phyloP scores from a whole-genome alignment of 2,888 invertebrate species.

The Taphrorychus bicolor region DNA sequence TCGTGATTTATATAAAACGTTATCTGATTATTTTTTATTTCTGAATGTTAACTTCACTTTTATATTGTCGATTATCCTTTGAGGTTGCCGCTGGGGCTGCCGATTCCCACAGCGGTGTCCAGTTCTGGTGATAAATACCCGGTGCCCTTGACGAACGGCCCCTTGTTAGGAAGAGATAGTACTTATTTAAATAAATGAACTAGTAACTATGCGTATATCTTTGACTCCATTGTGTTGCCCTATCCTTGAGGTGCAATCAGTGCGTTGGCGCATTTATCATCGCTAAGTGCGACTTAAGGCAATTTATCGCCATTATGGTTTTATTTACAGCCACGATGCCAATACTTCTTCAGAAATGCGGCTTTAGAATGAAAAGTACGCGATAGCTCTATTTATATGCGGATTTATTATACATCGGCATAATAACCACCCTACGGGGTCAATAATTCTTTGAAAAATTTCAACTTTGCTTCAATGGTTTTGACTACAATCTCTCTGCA shows the following conservation, averaged over 20 bases:
- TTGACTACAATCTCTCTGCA: too few relatives aligned
- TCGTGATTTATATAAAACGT: constrained; percentile 60
- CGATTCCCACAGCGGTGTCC: constrained; percentile 58
- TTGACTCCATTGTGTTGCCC: constrained; percentile 15
- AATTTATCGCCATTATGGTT: constrained; percentile 6
- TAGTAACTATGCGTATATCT: constrained; percentile 26
- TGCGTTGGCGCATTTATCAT: constrained; percentile 11
- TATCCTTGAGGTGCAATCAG: constrained; percentile 12
- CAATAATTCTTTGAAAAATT: background rate
- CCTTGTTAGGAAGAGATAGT: constrained; percentile 30
- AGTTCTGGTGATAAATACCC: constrained; percentile 54
- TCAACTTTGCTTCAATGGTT: too few relatives aligned
- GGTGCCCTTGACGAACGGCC: constrained; percentile 41
- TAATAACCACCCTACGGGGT: background rate
- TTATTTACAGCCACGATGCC: background rate
- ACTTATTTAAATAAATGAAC: constrained; percentile 36
- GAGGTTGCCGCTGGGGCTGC: constrained; percentile 57
- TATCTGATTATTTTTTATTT: constrained; percentile 61
- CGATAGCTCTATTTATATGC: background rate
- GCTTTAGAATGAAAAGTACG: background rate
- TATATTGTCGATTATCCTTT: constrained; percentile 61
- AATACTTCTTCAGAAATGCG: background rate
- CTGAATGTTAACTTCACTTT: constrained; percentile 61
- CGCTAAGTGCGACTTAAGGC: constrained; percentile 12
- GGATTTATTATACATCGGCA: background rate